phyloP scores from a whole-genome alignment of 1,140 invertebrate genomes.

The Eubasilissa regina region DNA sequence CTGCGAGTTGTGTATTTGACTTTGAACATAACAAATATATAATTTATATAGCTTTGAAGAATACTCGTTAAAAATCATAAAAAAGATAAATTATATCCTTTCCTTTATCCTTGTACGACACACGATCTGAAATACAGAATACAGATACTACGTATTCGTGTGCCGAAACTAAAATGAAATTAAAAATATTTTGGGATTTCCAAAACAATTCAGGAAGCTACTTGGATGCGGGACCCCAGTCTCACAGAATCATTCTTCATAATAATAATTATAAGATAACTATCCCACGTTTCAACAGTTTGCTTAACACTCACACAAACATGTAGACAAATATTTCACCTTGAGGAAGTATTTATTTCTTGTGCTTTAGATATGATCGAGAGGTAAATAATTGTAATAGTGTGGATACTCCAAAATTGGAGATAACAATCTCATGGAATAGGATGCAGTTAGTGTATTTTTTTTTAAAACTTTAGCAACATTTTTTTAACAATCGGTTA shows the following conservation, averaged over 20 bases:
- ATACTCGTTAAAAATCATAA: no score
- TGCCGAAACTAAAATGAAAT: no score
- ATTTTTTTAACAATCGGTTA: not conserved
- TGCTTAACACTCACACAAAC: conserved; percentile 5
- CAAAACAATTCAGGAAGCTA: not conserved
- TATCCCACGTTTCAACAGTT: conserved; percentile 17
- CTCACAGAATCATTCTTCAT: not conserved
- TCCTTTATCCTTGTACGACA: no score
- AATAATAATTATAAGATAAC: conserved; percentile 18
- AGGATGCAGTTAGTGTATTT: not conserved
- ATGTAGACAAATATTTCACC: conserved; percentile 3
- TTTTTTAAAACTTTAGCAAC: not conserved
- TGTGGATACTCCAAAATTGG: not conserved
- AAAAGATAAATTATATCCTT: no score
- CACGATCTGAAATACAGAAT: no score
- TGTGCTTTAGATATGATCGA: conserved; percentile 12
- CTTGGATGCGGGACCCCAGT: not conserved
- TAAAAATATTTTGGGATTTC: no score
- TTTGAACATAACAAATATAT: no score
- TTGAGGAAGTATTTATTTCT: conserved; percentile 25
- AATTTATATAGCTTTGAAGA: no score
- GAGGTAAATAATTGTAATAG: conserved; percentile 21
- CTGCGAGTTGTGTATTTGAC: no score
- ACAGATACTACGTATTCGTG: no score
- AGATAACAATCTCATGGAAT: conserved; percentile 13